Evolutionary conservation across 2,888 invertebrate species (phyloP), one percentile per base, ranked within the genome.

Genomic region (Aricia artaxerxes): DNA sequence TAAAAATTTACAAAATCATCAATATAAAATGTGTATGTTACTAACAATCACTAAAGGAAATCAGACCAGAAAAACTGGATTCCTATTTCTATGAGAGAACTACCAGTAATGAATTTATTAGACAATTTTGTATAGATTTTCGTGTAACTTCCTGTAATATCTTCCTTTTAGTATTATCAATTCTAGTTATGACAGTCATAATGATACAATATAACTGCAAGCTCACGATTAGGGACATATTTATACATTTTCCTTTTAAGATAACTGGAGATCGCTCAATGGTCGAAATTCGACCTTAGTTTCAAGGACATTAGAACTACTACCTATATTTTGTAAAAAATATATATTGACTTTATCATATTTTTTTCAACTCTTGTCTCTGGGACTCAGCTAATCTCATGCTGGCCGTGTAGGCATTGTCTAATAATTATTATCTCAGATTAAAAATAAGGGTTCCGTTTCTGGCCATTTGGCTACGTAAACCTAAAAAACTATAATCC

Each of bases 51-150:
- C 7, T 64, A 64, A 64, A 64, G 64, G 64, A 64, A 64, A 64
- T 11, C 9, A 64, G 64, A 64, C 64, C 64, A 64, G 64, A 24
- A 64, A 64, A 24, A 64, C 64, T 64, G n/a, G 64, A 64, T 31
- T 64, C 53, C 53, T 53, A 53, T 53, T 53, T 53, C 64, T 1
- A 64, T 11, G 64, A 64, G 31, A 64, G 31, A 64, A 64, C 31
- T 64, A 31, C 24, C 24, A 64, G 31, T 24, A 64, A 64, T 64
- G 7, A 31, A 24, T 31, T 64, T 11, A 64, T 64, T 64, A 64
- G 9, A 61, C 61, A 61, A 61, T 61, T 61, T 61, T 24, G 24
- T 24, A 61, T 24, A 61, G 61, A 7, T 2, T 24, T 61, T 61
- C 13, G 61, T 61, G 61, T 61, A 61, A 24, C 7, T 61, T 24